A percentile compares a stretch with the other conserved stretches of the same genome.
Conservation (phyloP, 1,140 invertebrate genomes). For the Lepidotrigona ventralis region DNA sequence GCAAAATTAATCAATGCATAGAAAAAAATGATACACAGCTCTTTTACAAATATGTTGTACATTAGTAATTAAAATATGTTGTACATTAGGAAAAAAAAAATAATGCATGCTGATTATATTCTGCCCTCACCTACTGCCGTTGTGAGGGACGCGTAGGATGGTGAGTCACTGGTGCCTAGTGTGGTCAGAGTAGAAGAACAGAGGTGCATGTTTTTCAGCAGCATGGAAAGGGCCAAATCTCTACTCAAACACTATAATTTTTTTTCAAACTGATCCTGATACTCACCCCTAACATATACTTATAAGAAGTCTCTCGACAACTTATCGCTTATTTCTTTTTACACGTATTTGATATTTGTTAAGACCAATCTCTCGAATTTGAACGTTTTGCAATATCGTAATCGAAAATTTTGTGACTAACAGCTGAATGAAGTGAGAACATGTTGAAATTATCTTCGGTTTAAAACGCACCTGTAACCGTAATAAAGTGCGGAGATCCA, state of each 20-base stretch:
- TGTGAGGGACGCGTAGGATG: conserved; percentile 79
- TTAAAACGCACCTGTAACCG: conserved; percentile 78
- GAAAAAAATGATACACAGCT: background rate
- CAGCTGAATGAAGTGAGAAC: conserved; percentile 27
- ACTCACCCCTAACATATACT: conserved; percentile 55
- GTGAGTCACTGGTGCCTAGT: conserved; percentile 78
- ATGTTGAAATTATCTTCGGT: background rate
- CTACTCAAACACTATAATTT: conserved; percentile 70
- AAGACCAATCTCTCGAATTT: conserved; percentile 5
- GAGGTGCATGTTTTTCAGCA: conserved; percentile 74
- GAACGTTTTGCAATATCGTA: background rate
- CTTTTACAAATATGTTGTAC: conserved; percentile 25
- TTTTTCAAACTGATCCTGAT: conserved; percentile 62
- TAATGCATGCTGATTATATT: conserved; percentile 71
- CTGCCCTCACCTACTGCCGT: conserved; percentile 79
- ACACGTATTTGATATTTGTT: background rate
- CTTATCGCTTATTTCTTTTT: conserved; percentile 11
- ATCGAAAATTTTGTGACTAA: background rate
- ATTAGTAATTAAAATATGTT: conserved; percentile 36
- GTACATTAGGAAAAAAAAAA: conserved; percentile 39
- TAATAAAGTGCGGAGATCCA: conserved; percentile 81
- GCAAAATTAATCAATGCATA: conserved; percentile 20
- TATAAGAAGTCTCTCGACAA: conserved; percentile 32
- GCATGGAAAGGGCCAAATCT: conserved; percentile 68
- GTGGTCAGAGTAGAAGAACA: conserved; percentile 73